phyloP scores from a whole-genome alignment of 2,113 vertebrate species.

The Polyodon spathula region DNA sequence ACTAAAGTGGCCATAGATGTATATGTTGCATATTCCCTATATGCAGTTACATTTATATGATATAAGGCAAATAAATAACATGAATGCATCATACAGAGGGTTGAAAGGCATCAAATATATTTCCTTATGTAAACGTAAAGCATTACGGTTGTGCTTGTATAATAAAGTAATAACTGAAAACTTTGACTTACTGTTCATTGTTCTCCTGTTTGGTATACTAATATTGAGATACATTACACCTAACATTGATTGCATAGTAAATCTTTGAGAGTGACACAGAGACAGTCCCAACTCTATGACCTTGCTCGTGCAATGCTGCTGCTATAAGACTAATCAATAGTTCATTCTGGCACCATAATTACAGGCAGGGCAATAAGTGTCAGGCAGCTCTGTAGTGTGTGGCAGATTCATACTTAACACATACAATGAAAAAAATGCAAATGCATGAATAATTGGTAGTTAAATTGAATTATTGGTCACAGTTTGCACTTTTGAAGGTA shows the following conservation, averaged over 20 bases:
- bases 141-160: too few relatives aligned
- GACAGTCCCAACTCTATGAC: constrained; percentile 3
- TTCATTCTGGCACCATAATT: constrained; percentile 22
- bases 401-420: constrained; percentile 8
- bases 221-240: background rate
- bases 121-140: too few relatives aligned
- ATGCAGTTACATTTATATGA: too few relatives aligned
- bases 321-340: constrained; percentile 21
- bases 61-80: too few relatives aligned
- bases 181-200: too few relatives aligned
- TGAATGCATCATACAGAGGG: too few relatives aligned
- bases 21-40: too few relatives aligned
- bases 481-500: background rate
- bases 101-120: too few relatives aligned
- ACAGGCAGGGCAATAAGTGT: background rate
- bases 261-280: background rate
- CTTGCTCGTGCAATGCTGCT: constrained; percentile 10
- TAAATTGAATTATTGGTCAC: constrained; percentile 15
- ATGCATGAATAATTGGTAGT: background rate
- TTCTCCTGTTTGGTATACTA: too few relatives aligned
- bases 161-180: too few relatives aligned
- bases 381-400: background rate
- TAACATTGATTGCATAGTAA: background rate
- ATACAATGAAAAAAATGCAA: constrained; percentile 6
- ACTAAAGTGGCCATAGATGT: too few relatives aligned